Conservation (phyloP, 2,113 vertebrate species). For the Hippocampus abdominalis region DNA sequence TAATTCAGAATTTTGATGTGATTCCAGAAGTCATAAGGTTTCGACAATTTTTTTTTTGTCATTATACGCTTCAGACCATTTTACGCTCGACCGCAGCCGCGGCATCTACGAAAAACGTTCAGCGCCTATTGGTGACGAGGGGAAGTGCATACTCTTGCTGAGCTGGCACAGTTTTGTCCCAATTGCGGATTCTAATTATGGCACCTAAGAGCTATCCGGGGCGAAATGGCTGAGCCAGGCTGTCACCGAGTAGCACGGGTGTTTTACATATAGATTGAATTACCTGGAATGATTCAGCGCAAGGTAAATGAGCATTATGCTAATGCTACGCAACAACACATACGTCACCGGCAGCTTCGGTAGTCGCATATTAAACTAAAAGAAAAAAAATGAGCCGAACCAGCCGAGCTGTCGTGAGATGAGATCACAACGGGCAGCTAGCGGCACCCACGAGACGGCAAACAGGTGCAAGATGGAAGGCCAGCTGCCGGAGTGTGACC, state of each 20-base stretch:
- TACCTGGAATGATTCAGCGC: conserved; percentile 56
- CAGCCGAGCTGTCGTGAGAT: conserved; percentile 20
- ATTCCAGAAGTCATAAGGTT: too few relatives aligned
- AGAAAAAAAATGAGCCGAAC: background rate
- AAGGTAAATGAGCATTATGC: conserved; percentile 66
- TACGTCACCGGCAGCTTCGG: conserved; percentile 10
- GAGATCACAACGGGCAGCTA: conserved; percentile 30
- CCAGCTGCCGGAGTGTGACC: conserved; percentile 51
- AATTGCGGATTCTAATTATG: conserved; percentile 44
- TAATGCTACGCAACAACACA: conserved; percentile 51
- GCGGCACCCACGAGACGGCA: conserved; percentile 23
- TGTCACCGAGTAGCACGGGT: conserved; percentile 36
- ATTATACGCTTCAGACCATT: too few relatives aligned
- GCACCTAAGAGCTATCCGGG: conserved; percentile 42
- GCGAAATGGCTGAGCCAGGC: conserved; percentile 40
- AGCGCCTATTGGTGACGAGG: background rate
- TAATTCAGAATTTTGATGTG: too few relatives aligned
- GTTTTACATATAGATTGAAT: conserved; percentile 76
- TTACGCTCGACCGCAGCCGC: too few relatives aligned
- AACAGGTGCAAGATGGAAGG: conserved; percentile 58
- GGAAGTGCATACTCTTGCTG: conserved; percentile 12
- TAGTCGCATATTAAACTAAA: background rate
- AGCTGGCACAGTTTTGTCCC: conserved; percentile 11
- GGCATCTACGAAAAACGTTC: background rate
- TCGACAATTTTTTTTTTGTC: too few relatives aligned